phyloP scores from a whole-genome alignment of 1,140 invertebrate genomes.

The Lordiphosa clarofinis region DNA sequence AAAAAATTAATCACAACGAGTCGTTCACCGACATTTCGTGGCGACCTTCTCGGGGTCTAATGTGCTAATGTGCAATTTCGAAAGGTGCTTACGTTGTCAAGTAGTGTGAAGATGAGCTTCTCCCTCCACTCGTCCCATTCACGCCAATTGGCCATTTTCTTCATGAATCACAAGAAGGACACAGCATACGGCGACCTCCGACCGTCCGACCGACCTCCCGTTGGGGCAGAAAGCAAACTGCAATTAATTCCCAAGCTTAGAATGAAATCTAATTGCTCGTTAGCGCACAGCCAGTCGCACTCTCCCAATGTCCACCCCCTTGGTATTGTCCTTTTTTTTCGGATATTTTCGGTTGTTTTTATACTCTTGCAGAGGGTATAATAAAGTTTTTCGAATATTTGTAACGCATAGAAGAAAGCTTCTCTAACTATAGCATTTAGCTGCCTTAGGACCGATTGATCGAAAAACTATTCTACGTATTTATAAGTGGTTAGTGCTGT shows the following conservation, averaged over 20 bases:
- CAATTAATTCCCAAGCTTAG: conserved; percentile 78
- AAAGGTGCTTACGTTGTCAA: conserved; percentile 79
- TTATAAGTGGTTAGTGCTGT: too few relatives aligned
- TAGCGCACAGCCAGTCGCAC: conserved; percentile 60
- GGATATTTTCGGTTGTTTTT: conserved; percentile 43
- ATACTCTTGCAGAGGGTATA: too few relatives aligned
- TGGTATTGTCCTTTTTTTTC: conserved; percentile 12
- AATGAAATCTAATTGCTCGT: conserved; percentile 80
- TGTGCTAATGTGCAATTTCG: conserved; percentile 73
- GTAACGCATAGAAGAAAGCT: too few relatives aligned
- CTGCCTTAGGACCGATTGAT: too few relatives aligned
- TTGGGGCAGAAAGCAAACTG: conserved; percentile 39
- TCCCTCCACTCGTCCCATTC: conserved; percentile 17
- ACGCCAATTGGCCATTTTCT: conserved; percentile 54
- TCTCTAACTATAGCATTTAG: too few relatives aligned
- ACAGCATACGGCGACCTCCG: conserved; percentile 54
- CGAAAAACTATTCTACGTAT: too few relatives aligned
- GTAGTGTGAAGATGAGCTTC: conserved; percentile 69
- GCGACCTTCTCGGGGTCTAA: conserved; percentile 35
- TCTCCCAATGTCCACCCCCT: conserved; percentile 17
- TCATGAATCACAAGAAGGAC: conserved; percentile 46
- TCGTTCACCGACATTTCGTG: not conserved
- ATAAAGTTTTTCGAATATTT: too few relatives aligned
- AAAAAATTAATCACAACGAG: conserved; percentile 68
- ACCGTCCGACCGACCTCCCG: conserved; percentile 27